Conservation (phyloP, 2,113 vertebrate species). For the Oceanodroma tethys region DNA sequence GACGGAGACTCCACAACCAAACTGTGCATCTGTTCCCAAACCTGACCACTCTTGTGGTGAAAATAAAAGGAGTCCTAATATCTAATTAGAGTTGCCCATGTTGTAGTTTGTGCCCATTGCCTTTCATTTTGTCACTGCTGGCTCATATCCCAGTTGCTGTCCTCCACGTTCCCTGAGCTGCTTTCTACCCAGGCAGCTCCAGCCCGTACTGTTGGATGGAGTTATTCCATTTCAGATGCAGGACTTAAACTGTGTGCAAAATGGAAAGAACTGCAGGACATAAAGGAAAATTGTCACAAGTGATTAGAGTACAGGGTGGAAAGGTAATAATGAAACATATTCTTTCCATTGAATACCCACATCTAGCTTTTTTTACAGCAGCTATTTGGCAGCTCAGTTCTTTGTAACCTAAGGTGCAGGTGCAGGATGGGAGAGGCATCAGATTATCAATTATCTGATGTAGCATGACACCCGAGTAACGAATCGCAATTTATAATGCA, state of each 20-base stretch:
- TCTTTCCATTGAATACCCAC: neutral
- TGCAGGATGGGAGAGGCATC: neutral
- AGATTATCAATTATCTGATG: neutral
- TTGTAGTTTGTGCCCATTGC: neutral
- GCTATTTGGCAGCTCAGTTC: neutral
- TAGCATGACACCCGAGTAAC: neutral
- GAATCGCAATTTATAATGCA: neutral
- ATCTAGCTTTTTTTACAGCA: neutral
- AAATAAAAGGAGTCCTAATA: neutral
- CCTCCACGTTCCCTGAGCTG: neutral
- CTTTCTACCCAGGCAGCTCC: neutral
- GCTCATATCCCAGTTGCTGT: neutral
- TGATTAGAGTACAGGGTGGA: neutral
- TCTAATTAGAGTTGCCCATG: neutral
- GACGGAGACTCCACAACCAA: neutral
- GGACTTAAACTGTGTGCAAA: neutral
- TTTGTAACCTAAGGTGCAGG: neutral
- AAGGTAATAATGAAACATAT: neutral
- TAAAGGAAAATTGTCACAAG: neutral
- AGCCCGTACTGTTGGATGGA: neutral
- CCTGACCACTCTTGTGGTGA: neutral
- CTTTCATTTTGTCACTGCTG: neutral
- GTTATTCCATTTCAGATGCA: neutral
- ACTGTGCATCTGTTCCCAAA: neutral
- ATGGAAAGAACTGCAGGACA: neutral